Conservation (phyloP, 2,113 vertebrate species). For the Tetrao urogallus region DNA sequence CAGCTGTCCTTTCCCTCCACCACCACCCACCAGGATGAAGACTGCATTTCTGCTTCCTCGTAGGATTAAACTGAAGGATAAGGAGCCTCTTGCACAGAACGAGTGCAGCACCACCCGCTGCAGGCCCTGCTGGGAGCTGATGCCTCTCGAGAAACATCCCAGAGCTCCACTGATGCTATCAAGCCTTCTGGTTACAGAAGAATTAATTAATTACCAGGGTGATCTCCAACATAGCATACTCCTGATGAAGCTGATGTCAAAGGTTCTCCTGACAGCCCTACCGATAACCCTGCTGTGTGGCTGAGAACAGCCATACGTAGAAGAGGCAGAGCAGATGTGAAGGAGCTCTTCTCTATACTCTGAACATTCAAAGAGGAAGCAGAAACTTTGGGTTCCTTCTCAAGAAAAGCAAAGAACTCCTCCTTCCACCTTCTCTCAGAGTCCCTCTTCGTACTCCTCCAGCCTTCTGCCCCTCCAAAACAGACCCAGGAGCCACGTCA, state of each 20-base stretch:
- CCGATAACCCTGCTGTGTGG: neutral
- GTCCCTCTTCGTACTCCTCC: fast-evolving
- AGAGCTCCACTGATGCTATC: neutral
- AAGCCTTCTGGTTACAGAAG: constrained; percentile 31
- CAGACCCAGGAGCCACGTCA: neutral
- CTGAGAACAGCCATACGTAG: neutral
- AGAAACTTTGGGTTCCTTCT: neutral
- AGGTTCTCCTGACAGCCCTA: neutral
- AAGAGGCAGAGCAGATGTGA: neutral
- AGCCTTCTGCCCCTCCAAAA: neutral
- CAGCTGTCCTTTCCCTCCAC: neutral
- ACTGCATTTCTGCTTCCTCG: neutral
- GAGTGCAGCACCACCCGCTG: neutral
- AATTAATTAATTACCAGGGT: constrained; percentile 43
- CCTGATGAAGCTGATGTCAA: constrained; percentile 6
- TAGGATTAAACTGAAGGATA: neutral
- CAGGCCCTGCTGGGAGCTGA: neutral
- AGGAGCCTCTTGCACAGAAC: neutral
- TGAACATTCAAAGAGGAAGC: neutral
- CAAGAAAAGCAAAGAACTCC: neutral
- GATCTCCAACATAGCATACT: neutral
- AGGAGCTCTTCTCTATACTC: neutral
- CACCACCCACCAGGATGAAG: neutral
- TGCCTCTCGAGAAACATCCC: constrained; percentile 9
- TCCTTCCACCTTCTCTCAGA: neutral